Percentiles rank a stretch among this genome's conserved stretches.
Evolutionary conservation across 2,113 vertebrate species (phyloP).

Genomic region (Mystacornis crossleyi): DNA sequence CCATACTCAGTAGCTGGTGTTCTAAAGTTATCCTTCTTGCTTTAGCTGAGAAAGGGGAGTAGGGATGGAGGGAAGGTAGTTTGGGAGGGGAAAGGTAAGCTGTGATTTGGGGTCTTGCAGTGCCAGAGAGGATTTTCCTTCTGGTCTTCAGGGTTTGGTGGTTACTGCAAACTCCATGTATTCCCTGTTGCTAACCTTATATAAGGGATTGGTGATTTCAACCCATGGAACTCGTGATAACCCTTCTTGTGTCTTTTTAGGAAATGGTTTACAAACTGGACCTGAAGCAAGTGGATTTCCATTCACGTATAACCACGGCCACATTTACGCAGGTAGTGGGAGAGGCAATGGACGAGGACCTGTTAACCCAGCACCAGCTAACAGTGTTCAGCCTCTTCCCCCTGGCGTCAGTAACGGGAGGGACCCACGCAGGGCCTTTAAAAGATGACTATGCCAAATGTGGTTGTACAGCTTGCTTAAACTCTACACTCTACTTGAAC

Average conservation of each 20-base stretch:
- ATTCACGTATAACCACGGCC: constrained; percentile 72
- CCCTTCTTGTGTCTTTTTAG: constrained; percentile 69
- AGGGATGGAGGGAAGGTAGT: neutral
- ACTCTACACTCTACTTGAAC: constrained; percentile 91
- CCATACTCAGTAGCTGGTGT: neutral
- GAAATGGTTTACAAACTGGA: constrained; percentile 85
- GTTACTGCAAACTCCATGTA: neutral
- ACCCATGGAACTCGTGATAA: neutral
- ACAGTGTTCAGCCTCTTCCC: constrained; percentile 76
- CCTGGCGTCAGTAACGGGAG: constrained; percentile 90
- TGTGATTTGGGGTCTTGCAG: neutral
- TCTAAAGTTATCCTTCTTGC: neutral
- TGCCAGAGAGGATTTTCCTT: neutral
- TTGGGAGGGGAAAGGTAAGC: neutral
- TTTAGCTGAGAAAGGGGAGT: neutral
- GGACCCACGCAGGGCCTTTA: constrained; percentile 90
- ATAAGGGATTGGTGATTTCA: neutral
- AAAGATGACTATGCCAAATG: constrained; percentile 78
- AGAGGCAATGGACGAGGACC: constrained; percentile 85
- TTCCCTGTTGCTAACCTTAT: neutral
- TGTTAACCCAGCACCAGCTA: constrained; percentile 69
- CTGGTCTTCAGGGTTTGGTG: neutral
- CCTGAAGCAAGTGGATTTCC: constrained; percentile 73
- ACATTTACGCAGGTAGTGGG: constrained; percentile 75
- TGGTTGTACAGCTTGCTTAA: constrained; percentile 68